These are phyloP conservation scores for Lucilia cuprina DNA, from an alignment of 1,140 invertebrate genomes.

Conservation along the genomic window DNA sequence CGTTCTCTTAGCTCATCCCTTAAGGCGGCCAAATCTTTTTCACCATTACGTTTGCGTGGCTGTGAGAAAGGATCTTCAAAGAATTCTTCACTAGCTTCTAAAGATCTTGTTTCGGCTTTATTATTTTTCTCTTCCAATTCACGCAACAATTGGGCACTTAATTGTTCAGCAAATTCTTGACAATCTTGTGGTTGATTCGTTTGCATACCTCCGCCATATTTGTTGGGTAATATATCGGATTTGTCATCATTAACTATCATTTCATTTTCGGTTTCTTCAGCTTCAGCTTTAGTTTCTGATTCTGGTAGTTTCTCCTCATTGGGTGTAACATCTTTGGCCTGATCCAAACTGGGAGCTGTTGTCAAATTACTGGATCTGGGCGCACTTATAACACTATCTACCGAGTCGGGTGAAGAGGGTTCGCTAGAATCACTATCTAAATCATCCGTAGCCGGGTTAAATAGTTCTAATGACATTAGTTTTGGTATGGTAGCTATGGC, in stretches of 20 bases:
- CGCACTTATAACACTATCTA: constrained; percentile 82
- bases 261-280: constrained; percentile 37
- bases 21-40: constrained; percentile 67
- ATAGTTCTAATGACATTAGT: constrained; percentile 80
- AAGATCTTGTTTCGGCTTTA: constrained; percentile 42
- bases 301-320: neutral
- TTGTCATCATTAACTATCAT: constrained; percentile 58
- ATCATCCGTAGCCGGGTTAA: constrained; percentile 90
- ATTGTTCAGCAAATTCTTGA: constrained; percentile 79
- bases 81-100: constrained; percentile 50
- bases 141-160: constrained; percentile 75
- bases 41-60: constrained; percentile 59
- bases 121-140: constrained; percentile 75
- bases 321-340: constrained; percentile 41
- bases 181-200: constrained; percentile 66
- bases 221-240: constrained; percentile 44
- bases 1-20: constrained; percentile 67
- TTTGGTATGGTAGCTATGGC: constrained; percentile 67
- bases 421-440: constrained; percentile 88
- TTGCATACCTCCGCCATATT: constrained; percentile 36
- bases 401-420: constrained; percentile 84
- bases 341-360: constrained; percentile 35
- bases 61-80: neutral
- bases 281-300: constrained; percentile 32
- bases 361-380: constrained; percentile 43